A percentile compares a stretch with the other conserved stretches of the same genome.
phyloP scores from a whole-genome alignment of 2,113 vertebrate species.

The Salvelinus namaycush region DNA sequence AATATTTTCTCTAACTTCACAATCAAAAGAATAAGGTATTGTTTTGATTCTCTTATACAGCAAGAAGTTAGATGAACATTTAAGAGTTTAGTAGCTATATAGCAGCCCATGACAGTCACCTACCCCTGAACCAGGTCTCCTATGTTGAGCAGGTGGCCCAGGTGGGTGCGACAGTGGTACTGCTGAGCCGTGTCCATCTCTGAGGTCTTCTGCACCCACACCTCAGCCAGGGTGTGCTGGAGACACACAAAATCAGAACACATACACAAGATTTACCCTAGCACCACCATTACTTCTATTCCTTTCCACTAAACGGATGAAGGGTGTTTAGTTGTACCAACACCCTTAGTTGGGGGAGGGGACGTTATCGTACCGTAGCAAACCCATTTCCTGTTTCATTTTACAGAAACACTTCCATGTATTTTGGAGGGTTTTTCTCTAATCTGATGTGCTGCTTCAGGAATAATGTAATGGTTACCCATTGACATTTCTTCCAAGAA shows the following conservation, averaged over 20 bases:
- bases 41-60: too few species aligned
- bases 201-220: conserved; percentile 95
- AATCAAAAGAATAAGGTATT: too few species aligned
- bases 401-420: background rate
- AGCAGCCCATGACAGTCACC: conserved; percentile 5
- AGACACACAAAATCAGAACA: conserved; percentile 5
- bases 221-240: conserved; percentile 91
- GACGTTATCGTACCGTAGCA: background rate
- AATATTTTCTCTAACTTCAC: background rate
- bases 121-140: conserved; percentile 94
- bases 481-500: conserved; percentile 53
- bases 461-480: conserved; percentile 17
- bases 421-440: conserved; percentile 13
- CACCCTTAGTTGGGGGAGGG: too few species aligned
- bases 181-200: conserved; percentile 91
- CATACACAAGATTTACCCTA: background rate
- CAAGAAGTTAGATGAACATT: too few species aligned
- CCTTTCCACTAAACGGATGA: too few species aligned
- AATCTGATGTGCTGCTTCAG: conserved; percentile 30
- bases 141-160: conserved; percentile 94
- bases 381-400: background rate
- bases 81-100: too few species aligned
- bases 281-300: too few species aligned
- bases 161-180: conserved; percentile 91
- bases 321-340: too few species aligned